phyloP scores from a whole-genome alignment of 2,888 invertebrate species.

The Physocephala rufipes region DNA sequence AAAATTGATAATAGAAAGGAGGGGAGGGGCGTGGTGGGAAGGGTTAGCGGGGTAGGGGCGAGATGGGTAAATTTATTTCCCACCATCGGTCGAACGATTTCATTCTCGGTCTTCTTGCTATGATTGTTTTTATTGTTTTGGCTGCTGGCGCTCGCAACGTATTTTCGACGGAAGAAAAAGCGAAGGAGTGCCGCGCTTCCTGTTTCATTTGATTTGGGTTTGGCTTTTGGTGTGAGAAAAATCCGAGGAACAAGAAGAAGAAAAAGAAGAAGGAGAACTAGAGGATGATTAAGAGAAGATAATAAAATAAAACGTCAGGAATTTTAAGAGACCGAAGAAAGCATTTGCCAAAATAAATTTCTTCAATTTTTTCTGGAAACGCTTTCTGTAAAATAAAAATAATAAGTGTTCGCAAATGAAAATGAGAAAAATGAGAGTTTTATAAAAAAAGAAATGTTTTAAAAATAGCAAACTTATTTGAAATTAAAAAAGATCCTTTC shows the following conservation, averaged over 20 bases:
- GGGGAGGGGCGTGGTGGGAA: not conserved
- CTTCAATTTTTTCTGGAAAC: not conserved
- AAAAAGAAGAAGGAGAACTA: not conserved
- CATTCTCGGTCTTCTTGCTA: not conserved
- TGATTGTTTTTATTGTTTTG: not conserved
- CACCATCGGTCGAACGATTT: conserved; percentile 24
- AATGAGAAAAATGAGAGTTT: not conserved
- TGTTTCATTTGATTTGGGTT: conserved; percentile 5
- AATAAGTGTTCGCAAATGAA: no score
- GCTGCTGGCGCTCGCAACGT: no score
- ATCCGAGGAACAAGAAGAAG: not conserved
- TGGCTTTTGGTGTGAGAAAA: conserved; percentile 7
- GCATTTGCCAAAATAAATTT: not conserved
- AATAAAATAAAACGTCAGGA: not conserved
- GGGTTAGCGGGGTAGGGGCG: not conserved
- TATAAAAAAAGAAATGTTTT: no score
- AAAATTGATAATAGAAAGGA: conserved; percentile 16
- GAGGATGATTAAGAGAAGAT: not conserved
- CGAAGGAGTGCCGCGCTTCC: conserved; percentile 24
- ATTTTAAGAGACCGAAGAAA: not conserved
- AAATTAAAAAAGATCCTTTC: no score
- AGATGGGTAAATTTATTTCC: conserved; percentile 13
- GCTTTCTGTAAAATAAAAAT: not conserved
- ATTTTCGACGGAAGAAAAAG: no score
- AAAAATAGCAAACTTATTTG: no score